phyloP scores from a whole-genome alignment of 2,113 vertebrate species.

The Coryphaenoides rupestris region DNA sequence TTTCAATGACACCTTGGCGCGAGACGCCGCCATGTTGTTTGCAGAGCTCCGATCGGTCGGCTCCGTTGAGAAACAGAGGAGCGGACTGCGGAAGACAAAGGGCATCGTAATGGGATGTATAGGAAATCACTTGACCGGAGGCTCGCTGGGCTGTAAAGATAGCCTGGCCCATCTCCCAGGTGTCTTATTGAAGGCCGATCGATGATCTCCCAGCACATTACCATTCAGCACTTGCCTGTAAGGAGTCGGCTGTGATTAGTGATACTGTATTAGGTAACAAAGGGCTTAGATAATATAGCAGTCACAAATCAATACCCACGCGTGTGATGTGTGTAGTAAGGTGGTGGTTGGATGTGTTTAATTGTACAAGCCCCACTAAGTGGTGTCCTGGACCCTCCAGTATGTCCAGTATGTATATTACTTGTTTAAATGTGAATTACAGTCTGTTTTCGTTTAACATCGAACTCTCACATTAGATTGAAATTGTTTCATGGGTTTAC shows the following conservation, averaged over 20 bases:
- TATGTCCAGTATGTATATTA: neutral
- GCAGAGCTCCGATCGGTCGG: no score
- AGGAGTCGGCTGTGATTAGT: conserved; percentile 45
- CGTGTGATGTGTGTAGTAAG: neutral
- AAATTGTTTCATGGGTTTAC: no score
- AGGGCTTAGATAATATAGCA: conserved; percentile 54
- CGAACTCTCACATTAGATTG: no score
- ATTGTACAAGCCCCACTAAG: no score
- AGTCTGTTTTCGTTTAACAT: no score
- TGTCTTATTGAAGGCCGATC: conserved; percentile 53
- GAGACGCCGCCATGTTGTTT: no score
- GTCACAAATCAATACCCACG: conserved; percentile 51
- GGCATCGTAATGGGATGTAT: neutral
- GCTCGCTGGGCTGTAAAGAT: conserved; percentile 19
- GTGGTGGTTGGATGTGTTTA: neutral
- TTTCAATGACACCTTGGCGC: no score
- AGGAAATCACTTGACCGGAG: neutral
- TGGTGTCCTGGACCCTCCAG: no score
- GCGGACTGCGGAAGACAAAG: neutral
- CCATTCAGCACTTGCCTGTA: conserved; percentile 40
- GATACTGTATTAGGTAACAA: conserved; percentile 62
- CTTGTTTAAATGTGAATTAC: no score
- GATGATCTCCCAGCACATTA: conserved; percentile 43
- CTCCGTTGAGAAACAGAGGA: no score
- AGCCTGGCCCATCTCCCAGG: conserved; percentile 40